These are phyloP conservation scores for Aselliscus stoliczkanus DNA, from an alignment of 2,797 vertebrate species.

Conservation along the genomic window DNA sequence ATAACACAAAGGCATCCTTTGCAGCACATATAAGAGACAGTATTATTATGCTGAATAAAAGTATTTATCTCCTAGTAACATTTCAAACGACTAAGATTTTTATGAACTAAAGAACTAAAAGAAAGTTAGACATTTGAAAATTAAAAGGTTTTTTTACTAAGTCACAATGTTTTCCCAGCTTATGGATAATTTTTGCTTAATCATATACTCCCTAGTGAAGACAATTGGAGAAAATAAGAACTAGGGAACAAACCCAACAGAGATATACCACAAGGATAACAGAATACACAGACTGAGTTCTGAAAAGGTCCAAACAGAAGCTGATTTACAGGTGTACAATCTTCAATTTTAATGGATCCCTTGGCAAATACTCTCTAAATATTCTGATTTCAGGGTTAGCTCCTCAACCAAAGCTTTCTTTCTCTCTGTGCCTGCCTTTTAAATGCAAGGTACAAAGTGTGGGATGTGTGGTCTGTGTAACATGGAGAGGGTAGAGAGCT, in stretches of 20 bases:
- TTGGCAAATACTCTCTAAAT: background rate
- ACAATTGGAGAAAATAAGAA: slow-evolving; percentile 25
- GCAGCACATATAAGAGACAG: background rate
- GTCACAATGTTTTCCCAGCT: slow-evolving; percentile 12
- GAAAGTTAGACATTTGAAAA: slow-evolving; percentile 4
- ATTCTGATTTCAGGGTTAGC: slow-evolving; percentile 30
- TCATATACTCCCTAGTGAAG: slow-evolving; percentile 14
- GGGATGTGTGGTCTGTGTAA: background rate
- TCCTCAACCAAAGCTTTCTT: background rate
- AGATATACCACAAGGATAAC: background rate
- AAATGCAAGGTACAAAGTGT: background rate
- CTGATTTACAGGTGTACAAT: background rate
- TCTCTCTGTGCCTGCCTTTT: background rate
- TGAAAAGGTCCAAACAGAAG: background rate
- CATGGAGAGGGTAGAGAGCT: background rate
- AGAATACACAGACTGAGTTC: background rate
- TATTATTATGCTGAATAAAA: background rate
- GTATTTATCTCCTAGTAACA: background rate
- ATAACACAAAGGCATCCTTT: background rate
- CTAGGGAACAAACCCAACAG: background rate
- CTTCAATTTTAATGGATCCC: background rate
- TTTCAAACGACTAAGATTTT: slow-evolving; percentile 24
- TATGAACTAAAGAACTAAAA: slow-evolving; percentile 31
- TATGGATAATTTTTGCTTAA: slow-evolving; percentile 5
- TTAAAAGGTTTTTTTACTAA: background rate